Percentiles rank a stretch among this genome's conserved stretches.
phyloP scores from a whole-genome alignment of 2,797 vertebrate species.

The Sciurus vulgaris region DNA sequence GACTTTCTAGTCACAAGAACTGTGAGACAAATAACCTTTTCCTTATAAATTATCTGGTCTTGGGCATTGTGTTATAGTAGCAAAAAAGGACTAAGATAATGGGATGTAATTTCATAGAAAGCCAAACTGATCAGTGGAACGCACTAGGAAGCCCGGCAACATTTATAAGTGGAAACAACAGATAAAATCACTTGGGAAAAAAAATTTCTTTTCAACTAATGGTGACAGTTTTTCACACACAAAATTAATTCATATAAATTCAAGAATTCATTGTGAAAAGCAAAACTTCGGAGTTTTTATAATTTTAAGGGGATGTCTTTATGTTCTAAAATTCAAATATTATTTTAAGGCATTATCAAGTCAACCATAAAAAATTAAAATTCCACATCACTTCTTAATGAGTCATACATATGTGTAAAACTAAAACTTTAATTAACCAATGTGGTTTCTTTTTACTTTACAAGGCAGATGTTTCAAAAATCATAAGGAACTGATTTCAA shows the following conservation, averaged over 20 bases:
- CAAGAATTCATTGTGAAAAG: constrained; percentile 11
- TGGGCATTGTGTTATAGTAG: background rate
- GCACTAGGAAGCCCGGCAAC: background rate
- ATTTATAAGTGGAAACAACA: background rate
- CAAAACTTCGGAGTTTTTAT: background rate
- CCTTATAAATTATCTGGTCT: background rate
- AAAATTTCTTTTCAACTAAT: background rate
- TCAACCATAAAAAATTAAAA: constrained; percentile 50
- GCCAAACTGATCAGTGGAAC: background rate
- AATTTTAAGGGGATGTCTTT: background rate
- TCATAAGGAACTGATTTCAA: constrained; percentile 33
- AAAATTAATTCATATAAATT: background rate
- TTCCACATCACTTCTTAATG: constrained; percentile 33
- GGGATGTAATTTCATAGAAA: background rate
- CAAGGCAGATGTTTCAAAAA: background rate
- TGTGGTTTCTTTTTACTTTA: background rate
- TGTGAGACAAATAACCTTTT: background rate
- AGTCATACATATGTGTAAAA: background rate
- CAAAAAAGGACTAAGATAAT: background rate
- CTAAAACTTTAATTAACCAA: constrained; percentile 33
- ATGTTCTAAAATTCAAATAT: background rate
- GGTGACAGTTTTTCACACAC: background rate
- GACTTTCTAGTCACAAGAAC: background rate
- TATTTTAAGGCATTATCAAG: constrained; percentile 7
- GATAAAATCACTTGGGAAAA: background rate